Conservation (phyloP, 2,797 vertebrate species). For the Acanthopagrus latus region DNA sequence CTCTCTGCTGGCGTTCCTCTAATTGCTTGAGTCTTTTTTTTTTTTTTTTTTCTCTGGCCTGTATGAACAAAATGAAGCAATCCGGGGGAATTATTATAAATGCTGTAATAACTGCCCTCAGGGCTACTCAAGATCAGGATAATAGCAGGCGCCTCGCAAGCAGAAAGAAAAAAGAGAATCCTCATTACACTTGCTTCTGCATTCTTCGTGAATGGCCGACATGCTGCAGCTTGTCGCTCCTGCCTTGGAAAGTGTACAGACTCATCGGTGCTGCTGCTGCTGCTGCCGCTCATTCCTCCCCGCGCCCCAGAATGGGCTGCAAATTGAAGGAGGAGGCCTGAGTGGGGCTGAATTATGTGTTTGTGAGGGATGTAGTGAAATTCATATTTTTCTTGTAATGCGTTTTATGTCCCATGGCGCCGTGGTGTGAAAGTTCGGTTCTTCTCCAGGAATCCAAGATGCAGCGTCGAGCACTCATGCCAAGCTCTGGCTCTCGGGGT, state of each 20-base stretch:
- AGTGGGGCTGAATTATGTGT: slow-evolving; percentile 45
- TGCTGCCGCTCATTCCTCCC: slow-evolving; percentile 59
- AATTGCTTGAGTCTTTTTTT: slow-evolving; percentile 63
- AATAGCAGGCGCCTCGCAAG: slow-evolving; percentile 85
- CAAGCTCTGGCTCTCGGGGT: slow-evolving; percentile 43
- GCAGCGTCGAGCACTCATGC: slow-evolving; percentile 19
- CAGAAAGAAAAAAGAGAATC: slow-evolving; percentile 77
- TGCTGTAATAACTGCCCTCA: slow-evolving; percentile 84
- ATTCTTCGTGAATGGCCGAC: slow-evolving; percentile 80
- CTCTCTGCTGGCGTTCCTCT: slow-evolving; percentile 61
- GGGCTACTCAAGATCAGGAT: slow-evolving; percentile 79
- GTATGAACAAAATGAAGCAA: slow-evolving; percentile 83
- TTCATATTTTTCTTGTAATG: slow-evolving; percentile 49
- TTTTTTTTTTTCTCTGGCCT: slow-evolving; percentile 61
- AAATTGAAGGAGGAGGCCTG: slow-evolving; percentile 34
- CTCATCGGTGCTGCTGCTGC: slow-evolving; percentile 55
- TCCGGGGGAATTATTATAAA: slow-evolving; percentile 84
- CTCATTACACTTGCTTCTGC: slow-evolving; percentile 84
- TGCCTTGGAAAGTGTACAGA: slow-evolving; percentile 63
- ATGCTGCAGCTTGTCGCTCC: slow-evolving; percentile 77
- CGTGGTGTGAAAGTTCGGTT: slow-evolving; percentile 47
- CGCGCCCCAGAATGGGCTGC: slow-evolving; percentile 40
- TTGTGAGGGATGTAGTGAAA: slow-evolving; percentile 60
- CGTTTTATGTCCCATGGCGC: slow-evolving; percentile 48
- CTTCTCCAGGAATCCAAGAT: slow-evolving; percentile 46